Base-by-base conservation (phyloP, 2,888 invertebrate genomes). In the Leucoptera coffeella region DNA sequence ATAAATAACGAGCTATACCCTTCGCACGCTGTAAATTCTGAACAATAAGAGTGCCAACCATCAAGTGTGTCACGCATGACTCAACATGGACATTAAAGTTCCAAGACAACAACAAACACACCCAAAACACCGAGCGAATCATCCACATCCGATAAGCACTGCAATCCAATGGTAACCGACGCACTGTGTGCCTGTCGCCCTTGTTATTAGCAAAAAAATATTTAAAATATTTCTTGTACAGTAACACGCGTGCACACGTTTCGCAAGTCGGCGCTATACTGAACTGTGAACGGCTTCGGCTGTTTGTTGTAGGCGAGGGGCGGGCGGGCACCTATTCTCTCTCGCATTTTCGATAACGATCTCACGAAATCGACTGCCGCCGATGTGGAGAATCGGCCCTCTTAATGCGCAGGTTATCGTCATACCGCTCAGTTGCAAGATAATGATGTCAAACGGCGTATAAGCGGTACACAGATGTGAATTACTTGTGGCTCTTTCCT, bases 371-470 rank as follows among this genome's bases (percentile, higher is more conserved):
- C 57, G 58, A 59, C 56, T 43, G 57, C 54, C 52, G 46, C 52
- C 44, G 42, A 43, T 36, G 33, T 32, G 33, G 37, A 51, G 52
- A 47, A 12, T 9, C 14, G 45, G 51, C 52, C 7, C 7, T 9
- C 22, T 19, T 26, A 21, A 19, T 22, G 56, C 56, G 56, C 65
- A 62, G 64, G 67, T 67, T 67, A 67, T 67, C 67, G 67, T 59
- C 25, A 15, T 14, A 6, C 15, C 47, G 58, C 49, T 51, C 55
- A 55, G 47, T 55, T 59, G 58, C 52, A 55, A 65, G 65, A 69
- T 69, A 69, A 65, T 67, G 64, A 69, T 65, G 65, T 65, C 67
- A 67, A 64, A 69, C 65, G 65, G n/a, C n/a, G n/a, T n/a, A n/a
- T n/a, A n/a, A n/a, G n/a, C n/a, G n/a, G n/a, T n/a, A n/a, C n/a